These are phyloP conservation scores for Cryptocheilus praepositus DNA, from an alignment of 2,888 invertebrate species.

Conservation along the genomic window DNA sequence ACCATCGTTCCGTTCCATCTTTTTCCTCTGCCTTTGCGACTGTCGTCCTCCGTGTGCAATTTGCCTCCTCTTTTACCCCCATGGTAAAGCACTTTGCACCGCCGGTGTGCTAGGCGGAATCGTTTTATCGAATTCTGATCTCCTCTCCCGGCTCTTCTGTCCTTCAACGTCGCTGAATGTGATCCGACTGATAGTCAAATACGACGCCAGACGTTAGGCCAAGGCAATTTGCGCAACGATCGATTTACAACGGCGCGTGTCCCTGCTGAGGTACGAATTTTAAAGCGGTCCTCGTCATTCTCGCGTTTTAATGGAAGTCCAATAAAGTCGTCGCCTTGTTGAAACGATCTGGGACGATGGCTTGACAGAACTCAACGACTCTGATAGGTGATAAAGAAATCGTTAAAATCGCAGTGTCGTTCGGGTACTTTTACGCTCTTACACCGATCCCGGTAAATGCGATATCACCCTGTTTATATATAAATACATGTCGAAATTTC, in stretches of 20 bases:
- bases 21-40: conserved; percentile 15
- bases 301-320: conserved; percentile 47
- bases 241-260: conserved; percentile 51
- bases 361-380: conserved; percentile 23
- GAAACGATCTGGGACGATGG: conserved; percentile 37
- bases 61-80: conserved; percentile 25
- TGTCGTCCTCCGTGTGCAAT: conserved; percentile 28
- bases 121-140: conserved; percentile 60
- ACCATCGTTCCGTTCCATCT: conserved; percentile 10
- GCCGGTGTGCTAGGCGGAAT: conserved; percentile 31
- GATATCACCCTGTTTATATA: background rate
- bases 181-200: conserved; percentile 64
- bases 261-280: conserved; percentile 14
- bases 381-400: conserved; percentile 25
- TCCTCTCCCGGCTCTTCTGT: conserved; percentile 39
- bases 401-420: conserved; percentile 20
- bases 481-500: too few species aligned
- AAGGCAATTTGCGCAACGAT: conserved; percentile 60
- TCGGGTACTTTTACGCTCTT: conserved; percentile 17
- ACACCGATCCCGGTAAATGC: conserved; percentile 4
- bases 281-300: conserved; percentile 14
- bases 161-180: conserved; percentile 53
- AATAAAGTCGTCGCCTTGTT: conserved; percentile 49
- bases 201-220: conserved; percentile 56
- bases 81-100: conserved; percentile 43